Evolutionary conservation across 2,113 vertebrate species (phyloP), one percentile per base, ranked within the genome.

Genomic region (Dipodomys stephensi): DNA sequence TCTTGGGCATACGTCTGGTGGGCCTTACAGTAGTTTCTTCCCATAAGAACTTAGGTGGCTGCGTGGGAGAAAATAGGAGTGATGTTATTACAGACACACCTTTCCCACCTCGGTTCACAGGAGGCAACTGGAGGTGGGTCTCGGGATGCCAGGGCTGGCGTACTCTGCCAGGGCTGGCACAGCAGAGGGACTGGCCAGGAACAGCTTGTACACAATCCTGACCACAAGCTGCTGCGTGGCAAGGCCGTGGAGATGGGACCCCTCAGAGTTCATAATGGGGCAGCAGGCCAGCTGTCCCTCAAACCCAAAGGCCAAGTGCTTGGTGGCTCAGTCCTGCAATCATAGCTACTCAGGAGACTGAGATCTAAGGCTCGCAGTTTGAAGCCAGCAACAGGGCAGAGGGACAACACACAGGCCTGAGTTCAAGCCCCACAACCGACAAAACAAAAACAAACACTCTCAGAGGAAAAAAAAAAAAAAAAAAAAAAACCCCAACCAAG

Each of bases 181-280:
- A 57, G 67, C 71, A 27, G 23, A 64, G 19, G 62, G 68, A 0
- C 19, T 35, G 28, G 84, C 23, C 22, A 19, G 11, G 89, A 74
- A 4, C 18, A 3, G 1, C 10, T 4, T 0, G 0, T 15, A 20
- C 4, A 28, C 25, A 4, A 6, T 5, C 76, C 18, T 60, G 23
- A 53, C 30, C 30, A 8, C 6, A 13, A 65, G 64, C 13, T 20
- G 39, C 35, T 7, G 15, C 32, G 32, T 4, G 62, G 35, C n/a
- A 32, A 76, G 18, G 69, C 3, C 5, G 27, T 6, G 25, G 76
- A 65, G 35, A 39, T 0, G 35, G 49, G 4, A 67, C 76, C 19
- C 27, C 13, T 35, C 3, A 27, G 79, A 30, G 57, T 20, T 95
- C 27, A 39, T 0, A 80, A 22, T 0, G 6, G 39, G 20, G 88